Conservation (phyloP, 2,888 invertebrate species). For the Calameuta filiformis region DNA sequence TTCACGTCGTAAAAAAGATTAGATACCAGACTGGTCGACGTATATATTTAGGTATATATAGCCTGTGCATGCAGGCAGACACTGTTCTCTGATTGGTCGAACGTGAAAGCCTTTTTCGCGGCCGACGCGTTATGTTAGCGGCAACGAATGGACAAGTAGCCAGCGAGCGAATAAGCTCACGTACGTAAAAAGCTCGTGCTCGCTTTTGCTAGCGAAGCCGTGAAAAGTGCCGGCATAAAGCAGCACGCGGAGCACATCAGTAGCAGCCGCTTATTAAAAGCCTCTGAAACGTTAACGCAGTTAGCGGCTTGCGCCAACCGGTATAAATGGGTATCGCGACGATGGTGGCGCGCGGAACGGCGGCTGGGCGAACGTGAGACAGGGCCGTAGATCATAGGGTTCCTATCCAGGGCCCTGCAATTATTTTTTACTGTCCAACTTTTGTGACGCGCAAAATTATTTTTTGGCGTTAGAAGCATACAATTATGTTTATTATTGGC, state of each 20-base stretch:
- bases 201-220: conserved; percentile 29
- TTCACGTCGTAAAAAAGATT: conserved; percentile 56
- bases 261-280: conserved; percentile 45
- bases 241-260: conserved; percentile 22
- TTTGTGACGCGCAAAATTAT: no score
- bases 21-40: conserved; percentile 33
- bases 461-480: no score
- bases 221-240: conserved; percentile 49
- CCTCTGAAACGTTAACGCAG: conserved; percentile 45
- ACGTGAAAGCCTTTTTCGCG: conserved; percentile 50
- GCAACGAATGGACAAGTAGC: conserved; percentile 49
- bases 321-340: not conserved
- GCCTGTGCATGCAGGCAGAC: not conserved
- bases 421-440: no score
- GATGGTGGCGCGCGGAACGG: conserved; percentile 11
- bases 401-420: no score
- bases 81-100: conserved; percentile 14
- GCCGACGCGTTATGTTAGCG: conserved; percentile 28
- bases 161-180: conserved; percentile 30
- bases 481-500: no score
- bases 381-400: conserved; percentile 2
- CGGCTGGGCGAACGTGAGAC: not conserved
- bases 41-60: not conserved
- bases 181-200: conserved; percentile 50
- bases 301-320: conserved; percentile 37